Base-by-base conservation (phyloP, 2,113 vertebrate genomes). In the Suncus etruscus region DNA sequence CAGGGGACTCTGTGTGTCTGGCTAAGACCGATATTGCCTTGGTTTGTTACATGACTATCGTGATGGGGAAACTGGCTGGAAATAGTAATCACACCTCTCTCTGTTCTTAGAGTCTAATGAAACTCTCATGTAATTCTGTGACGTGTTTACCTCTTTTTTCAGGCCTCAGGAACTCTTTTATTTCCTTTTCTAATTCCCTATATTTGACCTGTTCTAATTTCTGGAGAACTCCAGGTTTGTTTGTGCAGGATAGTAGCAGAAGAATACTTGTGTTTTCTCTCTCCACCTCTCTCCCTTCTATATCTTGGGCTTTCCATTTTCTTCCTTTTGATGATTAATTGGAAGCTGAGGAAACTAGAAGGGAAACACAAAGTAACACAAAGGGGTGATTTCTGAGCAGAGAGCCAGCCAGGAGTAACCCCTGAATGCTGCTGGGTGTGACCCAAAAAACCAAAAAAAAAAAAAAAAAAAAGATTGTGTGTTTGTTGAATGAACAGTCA, bases 21-120 rank as follows among this genome's bases (percentile, higher is more conserved):
- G 97, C 97, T 96, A 95, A 98, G 97, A 98, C 97, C 98, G 96
- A 97, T 97, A 97, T 97, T n/a, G n/a, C n/a, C n/a, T n/a, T n/a
- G n/a, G n/a, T n/a, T n/a, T n/a, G n/a, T n/a, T n/a, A n/a, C n/a
- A 73, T 97, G 98, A 98, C 98, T 98, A 96, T 98, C 97, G 97
- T 97, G 97, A 97, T 97, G 97, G 95, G 97, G 96, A 97, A 97
- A 96, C 97, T 98, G 97, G 95, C 97, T 98, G 97, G 98, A 98
- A 98, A 97, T 97, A 97, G 97, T 97, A 96, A 95, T 96, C 86
- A 92, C 97, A 96, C 97, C 94, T 95, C 95, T 92, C 93, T 96
- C 95, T 95, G 96, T 95, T 97, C 97, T 97, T 98, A 97, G 97
- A 66, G n/a, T n/a, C n/a, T n/a, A n/a, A n/a, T n/a, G n/a, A n/a